A percentile compares a stretch with the other conserved stretches of the same genome.
Conservation (phyloP, 2,888 invertebrate genomes). For the Gortyna flavago region DNA sequence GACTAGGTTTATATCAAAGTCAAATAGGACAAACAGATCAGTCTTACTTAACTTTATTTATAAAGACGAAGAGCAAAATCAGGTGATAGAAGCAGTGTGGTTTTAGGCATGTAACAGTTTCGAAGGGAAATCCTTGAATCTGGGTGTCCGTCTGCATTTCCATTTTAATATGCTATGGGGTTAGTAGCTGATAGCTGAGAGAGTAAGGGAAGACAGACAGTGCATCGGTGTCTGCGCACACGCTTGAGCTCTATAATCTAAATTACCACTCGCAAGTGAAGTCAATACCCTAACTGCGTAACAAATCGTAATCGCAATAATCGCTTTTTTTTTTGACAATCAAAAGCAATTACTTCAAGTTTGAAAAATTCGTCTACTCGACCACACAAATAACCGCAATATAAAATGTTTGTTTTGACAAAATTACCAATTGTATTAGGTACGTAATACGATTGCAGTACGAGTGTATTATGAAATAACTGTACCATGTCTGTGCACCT, state of each 20-base stretch:
- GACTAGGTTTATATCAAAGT: slow-evolving; percentile 27
- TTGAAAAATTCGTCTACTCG: not conserved
- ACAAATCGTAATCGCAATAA: not conserved
- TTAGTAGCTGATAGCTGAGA: not conserved
- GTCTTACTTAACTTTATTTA: not conserved
- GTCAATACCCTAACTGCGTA: not conserved
- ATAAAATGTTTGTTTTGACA: not conserved
- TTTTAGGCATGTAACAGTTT: not conserved
- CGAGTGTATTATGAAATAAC: not conserved
- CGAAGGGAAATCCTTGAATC: not conserved
- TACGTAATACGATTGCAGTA: not conserved
- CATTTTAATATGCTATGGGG: not conserved
- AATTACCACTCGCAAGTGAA: not conserved
- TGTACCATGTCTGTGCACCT: not conserved
- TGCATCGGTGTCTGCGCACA: no score
- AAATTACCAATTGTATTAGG: not conserved
- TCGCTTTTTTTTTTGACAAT: not conserved
- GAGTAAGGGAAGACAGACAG: no score
- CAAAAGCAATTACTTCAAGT: not conserved
- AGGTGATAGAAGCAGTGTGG: not conserved
- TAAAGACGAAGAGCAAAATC: not conserved
- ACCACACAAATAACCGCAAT: not conserved
- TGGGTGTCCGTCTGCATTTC: not conserved
- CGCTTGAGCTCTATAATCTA: slow-evolving; percentile 1
- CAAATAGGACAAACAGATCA: slow-evolving; percentile 14